A percentile compares a stretch with the other conserved stretches of the same genome.
Evolutionary conservation across 2,113 vertebrate genomes (phyloP).

Genomic region (Oxyruncus cristatus): DNA sequence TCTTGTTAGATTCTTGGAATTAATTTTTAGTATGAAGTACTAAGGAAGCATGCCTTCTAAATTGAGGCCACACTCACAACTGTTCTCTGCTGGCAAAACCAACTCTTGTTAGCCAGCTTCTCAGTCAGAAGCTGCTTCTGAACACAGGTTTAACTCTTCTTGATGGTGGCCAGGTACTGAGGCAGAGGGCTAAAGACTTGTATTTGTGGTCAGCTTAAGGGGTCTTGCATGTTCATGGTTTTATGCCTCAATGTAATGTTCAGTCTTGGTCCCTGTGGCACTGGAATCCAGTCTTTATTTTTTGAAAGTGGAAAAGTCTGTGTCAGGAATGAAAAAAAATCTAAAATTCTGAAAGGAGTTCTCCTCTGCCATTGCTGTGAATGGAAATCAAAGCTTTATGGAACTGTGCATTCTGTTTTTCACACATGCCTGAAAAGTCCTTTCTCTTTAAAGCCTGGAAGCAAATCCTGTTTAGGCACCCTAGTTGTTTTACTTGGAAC

Average conservation of each 20-base stretch:
- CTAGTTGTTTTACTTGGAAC: neutral
- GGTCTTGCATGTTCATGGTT: no score
- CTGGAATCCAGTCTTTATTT: neutral
- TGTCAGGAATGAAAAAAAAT: neutral
- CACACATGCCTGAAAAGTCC: neutral
- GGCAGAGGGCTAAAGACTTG: neutral
- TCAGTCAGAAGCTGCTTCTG: neutral
- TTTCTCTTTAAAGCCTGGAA: neutral
- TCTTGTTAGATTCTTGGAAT: neutral
- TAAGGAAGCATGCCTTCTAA: neutral
- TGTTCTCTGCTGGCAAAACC: neutral
- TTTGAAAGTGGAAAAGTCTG: neutral
- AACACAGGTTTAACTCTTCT: neutral
- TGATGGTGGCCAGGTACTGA: no score
- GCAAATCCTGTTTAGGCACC: neutral
- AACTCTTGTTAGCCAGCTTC: neutral
- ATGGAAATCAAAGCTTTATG: neutral
- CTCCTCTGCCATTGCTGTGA: neutral
- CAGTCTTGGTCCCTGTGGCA: neutral
- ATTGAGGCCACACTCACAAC: neutral
- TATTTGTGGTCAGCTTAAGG: neutral
- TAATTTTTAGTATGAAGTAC: neutral
- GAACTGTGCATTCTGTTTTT: neutral
- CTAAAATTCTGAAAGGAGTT: neutral
- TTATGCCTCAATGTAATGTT: neutral